These are phyloP conservation scores for Lagodon rhomboides DNA, from an alignment of 2,797 vertebrate species.

Conservation along the genomic window DNA sequence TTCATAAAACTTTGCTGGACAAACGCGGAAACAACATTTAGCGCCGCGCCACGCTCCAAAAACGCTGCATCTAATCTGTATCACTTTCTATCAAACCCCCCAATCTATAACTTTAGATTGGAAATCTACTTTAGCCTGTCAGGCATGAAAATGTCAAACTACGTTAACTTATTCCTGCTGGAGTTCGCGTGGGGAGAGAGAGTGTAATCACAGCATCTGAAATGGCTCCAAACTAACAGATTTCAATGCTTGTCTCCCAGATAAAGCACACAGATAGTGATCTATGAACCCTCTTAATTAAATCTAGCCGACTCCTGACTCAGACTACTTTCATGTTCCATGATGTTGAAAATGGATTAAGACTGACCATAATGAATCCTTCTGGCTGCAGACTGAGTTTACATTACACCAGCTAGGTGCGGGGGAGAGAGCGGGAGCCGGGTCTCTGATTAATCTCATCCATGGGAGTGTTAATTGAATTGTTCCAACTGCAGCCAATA, in stretches of 20 bases:
- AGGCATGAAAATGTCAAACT: constrained; percentile 53
- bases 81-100: constrained; percentile 24
- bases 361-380: constrained; percentile 68
- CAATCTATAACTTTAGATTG: constrained; percentile 21
- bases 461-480: constrained; percentile 72
- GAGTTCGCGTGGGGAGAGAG: neutral
- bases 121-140: constrained; percentile 37
- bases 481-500: constrained; percentile 60
- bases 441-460: constrained; percentile 58
- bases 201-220: constrained; percentile 47
- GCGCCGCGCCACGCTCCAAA: neutral
- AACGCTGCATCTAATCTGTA: constrained; percentile 8
- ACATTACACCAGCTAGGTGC: constrained; percentile 36
- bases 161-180: constrained; percentile 36
- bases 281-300: constrained; percentile 67
- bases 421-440: constrained; percentile 1
- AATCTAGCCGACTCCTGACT: constrained; percentile 63
- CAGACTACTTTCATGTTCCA: constrained; percentile 64
- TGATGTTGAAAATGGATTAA: constrained; percentile 70
- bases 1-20: neutral
- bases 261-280: constrained; percentile 61
- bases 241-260: constrained; percentile 40
- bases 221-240: constrained; percentile 38
- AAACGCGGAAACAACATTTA: neutral
- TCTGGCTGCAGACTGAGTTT: constrained; percentile 51